Evolutionary conservation across 2,888 invertebrate genomes (phyloP), one percentile per base, ranked within the genome.

Genomic region (Tipula helvola): DNA sequence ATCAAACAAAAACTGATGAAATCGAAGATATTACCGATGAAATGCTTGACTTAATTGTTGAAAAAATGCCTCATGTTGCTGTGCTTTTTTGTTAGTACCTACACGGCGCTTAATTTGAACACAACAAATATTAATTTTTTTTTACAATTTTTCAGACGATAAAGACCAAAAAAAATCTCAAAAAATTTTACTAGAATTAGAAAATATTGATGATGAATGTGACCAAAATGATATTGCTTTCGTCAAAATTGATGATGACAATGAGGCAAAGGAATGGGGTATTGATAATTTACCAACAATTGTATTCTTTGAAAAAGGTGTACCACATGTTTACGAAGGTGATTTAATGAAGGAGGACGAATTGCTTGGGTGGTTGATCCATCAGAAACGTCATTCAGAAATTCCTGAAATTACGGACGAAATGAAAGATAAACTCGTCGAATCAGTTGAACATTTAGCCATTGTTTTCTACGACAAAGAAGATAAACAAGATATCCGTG

Each of bases 11-110:
- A 89, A 95, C 94, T 89, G 97, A 98, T 91, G 97, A 97, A 92
- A 98, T 98, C 89, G 97, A 98, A 92, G 97, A 98, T 90, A 95
- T 98, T 87, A 98, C 97, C 18, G 97, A 97, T 91, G 97, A 98
- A 93, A 97, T 98, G 97, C 93, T 98, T 88, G 97, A 97, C 90
- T 93, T 97, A 90, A 95, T 98, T 88, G 95, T 98, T 89, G 95
- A 95, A 88, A 96, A 96, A 92, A 96, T 96, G 95, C 95, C 95
- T 7, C 95, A 96, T 90, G 96, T 98, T 88, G 97, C 97, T 86
- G 97, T 97, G 87, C 92, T 98, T 89, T 98, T 97, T 93, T 97
- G 97, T 97, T 93, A 95, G 96, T 88, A 83, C n/a, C n/a, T n/a
- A n/a, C 28, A 28, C 2, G 28, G 28, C 28, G 28, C 28, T 1